These are phyloP conservation scores for Lepetodrilus schrolli DNA, from an alignment of 2,888 invertebrate species.

Conservation along the genomic window DNA sequence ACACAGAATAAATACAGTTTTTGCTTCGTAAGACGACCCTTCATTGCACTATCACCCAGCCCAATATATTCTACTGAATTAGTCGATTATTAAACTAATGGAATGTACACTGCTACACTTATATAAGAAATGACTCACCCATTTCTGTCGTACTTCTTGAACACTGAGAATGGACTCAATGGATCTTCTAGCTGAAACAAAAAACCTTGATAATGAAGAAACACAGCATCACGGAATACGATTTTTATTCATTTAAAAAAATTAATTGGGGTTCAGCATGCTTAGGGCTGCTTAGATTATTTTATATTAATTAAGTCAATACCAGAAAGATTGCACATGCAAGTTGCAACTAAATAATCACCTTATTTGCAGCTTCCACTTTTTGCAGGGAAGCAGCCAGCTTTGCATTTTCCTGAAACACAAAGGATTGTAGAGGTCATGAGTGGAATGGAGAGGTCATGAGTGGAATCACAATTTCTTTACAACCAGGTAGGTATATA, in stretches of 20 bases:
- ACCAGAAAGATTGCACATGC: not conserved
- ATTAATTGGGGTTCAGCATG: not conserved
- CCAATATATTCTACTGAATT: not conserved
- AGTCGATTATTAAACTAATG: not conserved
- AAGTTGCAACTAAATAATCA: slow-evolving; percentile 38
- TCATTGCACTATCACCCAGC: no score
- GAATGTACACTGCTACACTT: slow-evolving; percentile 34
- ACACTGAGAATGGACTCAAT: slow-evolving; percentile 79
- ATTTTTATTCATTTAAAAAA: no score
- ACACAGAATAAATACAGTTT: no score
- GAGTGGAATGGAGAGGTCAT: not conserved
- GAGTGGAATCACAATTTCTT: not conserved
- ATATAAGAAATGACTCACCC: slow-evolving; percentile 64
- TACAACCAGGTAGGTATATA: not conserved
- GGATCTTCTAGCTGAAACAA: slow-evolving; percentile 75
- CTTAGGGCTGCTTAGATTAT: not conserved
- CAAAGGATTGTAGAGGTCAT: not conserved
- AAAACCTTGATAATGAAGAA: no score
- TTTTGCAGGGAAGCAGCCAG: slow-evolving; percentile 53
- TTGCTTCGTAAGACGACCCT: no score
- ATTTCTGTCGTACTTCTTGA: slow-evolving; percentile 80
- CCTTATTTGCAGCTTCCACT: slow-evolving; percentile 68
- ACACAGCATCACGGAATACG: no score
- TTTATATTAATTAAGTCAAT: not conserved
- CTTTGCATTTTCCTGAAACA: slow-evolving; percentile 63